Conservation (phyloP, 2,888 invertebrate species). For the Empis stercorea region DNA sequence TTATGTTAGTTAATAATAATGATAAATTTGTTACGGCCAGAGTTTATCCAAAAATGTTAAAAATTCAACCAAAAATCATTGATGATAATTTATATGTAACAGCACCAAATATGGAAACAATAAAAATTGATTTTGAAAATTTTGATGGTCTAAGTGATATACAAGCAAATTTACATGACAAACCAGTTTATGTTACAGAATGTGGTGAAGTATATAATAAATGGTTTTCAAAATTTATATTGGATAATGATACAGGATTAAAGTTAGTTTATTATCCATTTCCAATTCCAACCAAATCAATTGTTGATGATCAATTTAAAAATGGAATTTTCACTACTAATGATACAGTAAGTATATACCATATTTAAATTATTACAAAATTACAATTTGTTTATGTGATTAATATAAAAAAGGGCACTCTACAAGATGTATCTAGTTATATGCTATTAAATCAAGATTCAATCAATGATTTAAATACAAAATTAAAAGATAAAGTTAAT, state of each 20-base stretch:
- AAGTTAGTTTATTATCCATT: conserved; percentile 49
- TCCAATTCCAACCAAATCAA: conserved; percentile 27
- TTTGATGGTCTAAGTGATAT: conserved; percentile 23
- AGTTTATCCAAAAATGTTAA: conserved; percentile 26
- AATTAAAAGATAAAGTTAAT: conserved; percentile 39
- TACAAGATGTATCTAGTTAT: conserved; percentile 54
- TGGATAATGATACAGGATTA: conserved; percentile 37
- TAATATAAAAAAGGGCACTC: conserved; percentile 40
- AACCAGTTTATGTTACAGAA: conserved; percentile 47
- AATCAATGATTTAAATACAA: conserved; percentile 48
- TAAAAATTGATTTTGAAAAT: conserved; percentile 39
- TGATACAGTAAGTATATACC: neutral
- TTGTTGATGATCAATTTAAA: conserved; percentile 16
- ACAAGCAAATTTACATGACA: conserved; percentile 44
- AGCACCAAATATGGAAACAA: conserved; percentile 42
- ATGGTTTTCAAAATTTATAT: conserved; percentile 50
- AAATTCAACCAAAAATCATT: conserved; percentile 17
- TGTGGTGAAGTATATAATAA: conserved; percentile 59
- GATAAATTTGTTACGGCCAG: conserved; percentile 28
- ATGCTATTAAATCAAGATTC: conserved; percentile 55
- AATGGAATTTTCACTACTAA: neutral
- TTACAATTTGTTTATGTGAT: too few relatives aligned
- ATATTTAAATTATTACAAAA: too few relatives aligned
- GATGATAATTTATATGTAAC: conserved; percentile 40
- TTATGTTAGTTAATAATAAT: conserved; percentile 28